Base-by-base conservation (phyloP, 1,140 invertebrate genomes). In the Cardiocondyla obscurior region DNA sequence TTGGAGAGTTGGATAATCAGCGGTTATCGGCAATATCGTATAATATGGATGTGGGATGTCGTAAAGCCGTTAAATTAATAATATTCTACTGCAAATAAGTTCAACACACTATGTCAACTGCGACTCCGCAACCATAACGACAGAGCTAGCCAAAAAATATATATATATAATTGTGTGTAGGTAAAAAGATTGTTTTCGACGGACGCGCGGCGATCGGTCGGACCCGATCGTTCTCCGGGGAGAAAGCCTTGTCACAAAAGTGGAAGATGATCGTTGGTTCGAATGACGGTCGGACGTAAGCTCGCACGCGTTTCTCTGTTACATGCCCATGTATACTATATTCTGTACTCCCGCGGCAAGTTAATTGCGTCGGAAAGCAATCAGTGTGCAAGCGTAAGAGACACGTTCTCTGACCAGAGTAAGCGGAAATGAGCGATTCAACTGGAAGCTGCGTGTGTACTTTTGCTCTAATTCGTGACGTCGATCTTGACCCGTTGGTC, bases 81-180 rank as follows among this genome's bases (percentile, higher is more conserved):
- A 93, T 94, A 94, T 94, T 94, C 93, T 94, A 94, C 93, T 94
- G 93, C 93, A 94, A 94, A 94, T 94, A 94, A 94, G 92, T 94
- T 93, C 93, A 94, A 94, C 92, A 93, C 93, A 93, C 93, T 94
- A 94, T 92, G 76, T 92, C 91, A 94, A 94, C 93, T 94, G 93
- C 93, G 90, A 93, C 92, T 94, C 93, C 93, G 93, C 93, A 94
- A 94, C 93, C 93, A 94, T 94, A 94, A 94, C 93, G 90, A 92
- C 86, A 92, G 90, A 90, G 86, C 82, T 84, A 62, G 44, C 73
- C 73, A 86, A 33, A 86, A 33, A 49, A n/a, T n/a, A n/a, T n/a
- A n/a, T n/a, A n/a, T n/a, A n/a, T n/a, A n/a, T n/a, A n/a, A n/a
- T n/a, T n/a, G n/a, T n/a, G n/a, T 62, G 46, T 58, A 25, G 33